Evolutionary conservation across 64 coral and sea anemone species (phyloP).

Genomic region (Porites australiensis): DNA sequence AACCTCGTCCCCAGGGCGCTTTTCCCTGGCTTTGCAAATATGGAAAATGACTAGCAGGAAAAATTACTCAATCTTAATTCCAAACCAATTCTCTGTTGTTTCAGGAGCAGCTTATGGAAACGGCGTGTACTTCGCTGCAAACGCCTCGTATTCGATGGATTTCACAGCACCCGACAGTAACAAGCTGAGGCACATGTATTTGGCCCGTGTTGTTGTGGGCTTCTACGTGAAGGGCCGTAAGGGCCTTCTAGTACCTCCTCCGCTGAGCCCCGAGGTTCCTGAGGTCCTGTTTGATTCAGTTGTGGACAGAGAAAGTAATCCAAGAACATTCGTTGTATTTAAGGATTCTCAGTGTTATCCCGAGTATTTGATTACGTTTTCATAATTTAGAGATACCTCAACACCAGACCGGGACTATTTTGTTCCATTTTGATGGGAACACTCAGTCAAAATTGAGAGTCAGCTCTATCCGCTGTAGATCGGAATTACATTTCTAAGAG

Average conservation of each 20-base stretch:
- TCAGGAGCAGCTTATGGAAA: slow-evolving; percentile 42
- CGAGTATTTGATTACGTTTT: slow-evolving; percentile 36
- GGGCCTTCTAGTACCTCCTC: slow-evolving; percentile 21
- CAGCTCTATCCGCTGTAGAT: too few species aligned
- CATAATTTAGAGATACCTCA: background rate
- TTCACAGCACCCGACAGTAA: background rate
- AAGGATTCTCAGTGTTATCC: slow-evolving; percentile 42
- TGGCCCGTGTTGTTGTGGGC: slow-evolving; percentile 61
- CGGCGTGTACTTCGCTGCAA: slow-evolving; percentile 70
- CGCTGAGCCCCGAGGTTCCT: background rate
- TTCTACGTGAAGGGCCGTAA: background rate
- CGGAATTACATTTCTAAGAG: too few species aligned
- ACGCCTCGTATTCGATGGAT: slow-evolving; percentile 42
- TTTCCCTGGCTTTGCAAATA: too few species aligned
- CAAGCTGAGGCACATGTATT: slow-evolving; percentile 41
- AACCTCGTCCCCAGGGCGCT: too few species aligned
- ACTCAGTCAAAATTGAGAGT: too few species aligned
- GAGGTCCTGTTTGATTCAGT: slow-evolving; percentile 60
- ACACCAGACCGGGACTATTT: too few species aligned
- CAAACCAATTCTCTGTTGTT: background rate
- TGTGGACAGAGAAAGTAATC: slow-evolving; percentile 13
- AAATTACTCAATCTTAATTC: too few species aligned
- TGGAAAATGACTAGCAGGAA: too few species aligned
- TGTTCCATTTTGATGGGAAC: too few species aligned
- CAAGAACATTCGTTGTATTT: slow-evolving; percentile 32